Percentiles rank a stretch among this genome's conserved stretches.
Evolutionary conservation across 64 coral and sea anemone genomes (phyloP).

Genomic region (Pocillopora verrucosa): DNA sequence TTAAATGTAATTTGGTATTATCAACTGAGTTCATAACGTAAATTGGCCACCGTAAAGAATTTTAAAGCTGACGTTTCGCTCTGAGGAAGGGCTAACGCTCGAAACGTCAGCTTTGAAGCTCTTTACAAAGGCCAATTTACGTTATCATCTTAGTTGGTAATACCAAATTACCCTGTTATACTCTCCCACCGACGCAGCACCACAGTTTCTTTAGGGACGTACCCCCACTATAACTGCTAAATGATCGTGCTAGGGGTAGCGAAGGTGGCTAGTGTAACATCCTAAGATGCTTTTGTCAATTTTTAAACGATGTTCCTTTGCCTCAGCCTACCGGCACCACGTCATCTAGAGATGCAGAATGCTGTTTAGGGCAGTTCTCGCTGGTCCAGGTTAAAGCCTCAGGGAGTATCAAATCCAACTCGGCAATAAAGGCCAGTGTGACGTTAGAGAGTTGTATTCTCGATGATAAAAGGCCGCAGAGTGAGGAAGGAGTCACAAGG

Average conservation of each 20-base stretch:
- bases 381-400: slow-evolving; percentile 57
- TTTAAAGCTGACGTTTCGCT: no score
- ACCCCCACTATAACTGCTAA: no score
- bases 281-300: background rate
- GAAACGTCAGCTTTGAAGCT: no score
- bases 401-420: slow-evolving; percentile 65
- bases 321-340: slow-evolving; percentile 24
- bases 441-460: slow-evolving; percentile 70
- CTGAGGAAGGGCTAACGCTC: no score
- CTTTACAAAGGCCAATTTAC: no score
- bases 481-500: slow-evolving; percentile 86
- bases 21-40: no score
- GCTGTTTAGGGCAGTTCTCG: slow-evolving; percentile 79
- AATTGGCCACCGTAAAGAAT: no score
- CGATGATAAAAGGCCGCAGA: slow-evolving; percentile 86
- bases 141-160: no score
- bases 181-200: no score
- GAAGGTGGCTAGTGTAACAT: background rate
- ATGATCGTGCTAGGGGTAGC: background rate
- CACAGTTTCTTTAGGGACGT: no score
- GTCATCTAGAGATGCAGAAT: slow-evolving; percentile 38
- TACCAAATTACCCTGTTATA: no score
- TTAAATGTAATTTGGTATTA: no score
- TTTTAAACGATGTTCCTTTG: background rate
- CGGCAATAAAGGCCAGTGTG: slow-evolving; percentile 48